A percentile compares a stretch with the other conserved stretches of the same genome.
Conservation (phyloP, 2,113 vertebrate species). For the Noturus placidus region DNA sequence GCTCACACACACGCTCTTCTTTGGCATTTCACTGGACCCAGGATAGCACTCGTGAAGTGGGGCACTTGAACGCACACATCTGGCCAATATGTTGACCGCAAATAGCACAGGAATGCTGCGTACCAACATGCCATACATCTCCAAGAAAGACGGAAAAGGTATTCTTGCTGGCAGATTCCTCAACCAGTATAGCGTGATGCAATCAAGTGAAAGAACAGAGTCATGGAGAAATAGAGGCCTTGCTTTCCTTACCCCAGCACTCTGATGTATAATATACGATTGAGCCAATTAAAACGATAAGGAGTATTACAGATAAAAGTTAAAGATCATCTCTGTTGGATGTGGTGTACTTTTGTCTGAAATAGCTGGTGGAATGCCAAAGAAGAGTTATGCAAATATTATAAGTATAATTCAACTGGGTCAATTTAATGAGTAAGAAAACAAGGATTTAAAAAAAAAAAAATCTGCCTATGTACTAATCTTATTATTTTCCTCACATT, state of each 20-base stretch:
- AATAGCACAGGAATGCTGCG: conserved; percentile 84
- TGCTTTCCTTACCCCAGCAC: neutral
- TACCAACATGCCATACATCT: conserved; percentile 76
- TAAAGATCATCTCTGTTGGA: neutral
- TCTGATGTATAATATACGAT: conserved; percentile 20
- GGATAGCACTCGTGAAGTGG: conserved; percentile 75
- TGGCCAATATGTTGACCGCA: conserved; percentile 83
- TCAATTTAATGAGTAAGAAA: neutral
- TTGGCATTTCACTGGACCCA: conserved; percentile 77
- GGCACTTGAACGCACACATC: conserved; percentile 81
- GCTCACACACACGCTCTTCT: conserved; percentile 73
- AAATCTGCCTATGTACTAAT: neutral
- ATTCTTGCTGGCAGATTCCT: conserved; percentile 49
- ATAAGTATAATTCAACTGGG: neutral
- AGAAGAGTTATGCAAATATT: conserved; percentile 2
- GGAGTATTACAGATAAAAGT: neutral
- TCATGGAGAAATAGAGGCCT: neutral
- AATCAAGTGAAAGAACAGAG: conserved; percentile 69
- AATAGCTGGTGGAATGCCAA: conserved; percentile 8
- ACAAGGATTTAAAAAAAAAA: neutral
- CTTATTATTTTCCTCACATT: conserved; percentile 9
- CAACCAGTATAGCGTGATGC: conserved; percentile 72
- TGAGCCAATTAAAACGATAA: neutral
- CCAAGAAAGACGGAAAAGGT: conserved; percentile 49
- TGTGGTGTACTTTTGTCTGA: neutral